Evolutionary conservation across 1,140 invertebrate genomes (phyloP).

Genomic region (Drosophila insularis): DNA sequence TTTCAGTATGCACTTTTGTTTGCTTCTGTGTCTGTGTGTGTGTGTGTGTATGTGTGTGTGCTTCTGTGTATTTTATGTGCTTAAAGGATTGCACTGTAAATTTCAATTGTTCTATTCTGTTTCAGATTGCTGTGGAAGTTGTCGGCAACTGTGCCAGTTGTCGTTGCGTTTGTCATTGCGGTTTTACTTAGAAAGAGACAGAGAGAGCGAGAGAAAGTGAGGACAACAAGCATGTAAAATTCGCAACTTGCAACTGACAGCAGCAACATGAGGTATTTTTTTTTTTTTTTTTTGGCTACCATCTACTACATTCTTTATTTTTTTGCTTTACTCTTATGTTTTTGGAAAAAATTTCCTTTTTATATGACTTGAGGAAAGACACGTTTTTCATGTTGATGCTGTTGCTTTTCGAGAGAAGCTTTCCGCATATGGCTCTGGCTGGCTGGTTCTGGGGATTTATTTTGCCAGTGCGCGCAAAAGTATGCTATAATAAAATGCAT

Average conservation of each 20-base stretch:
- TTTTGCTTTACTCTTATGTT: neutral
- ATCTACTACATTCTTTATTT: conserved; percentile 14
- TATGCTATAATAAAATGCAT: conserved; percentile 74
- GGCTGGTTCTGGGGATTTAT: conserved; percentile 44
- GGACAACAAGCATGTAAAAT: conserved; percentile 22
- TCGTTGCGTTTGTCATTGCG: conserved; percentile 1
- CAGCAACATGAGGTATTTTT: conserved; percentile 38
- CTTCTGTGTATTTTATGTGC: neutral
- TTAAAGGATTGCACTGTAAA: conserved; percentile 4
- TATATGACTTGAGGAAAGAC: neutral
- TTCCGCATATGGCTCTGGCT: neutral
- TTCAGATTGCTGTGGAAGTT: conserved; percentile 4
- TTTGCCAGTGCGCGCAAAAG: conserved; percentile 66
- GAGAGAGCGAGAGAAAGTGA: neutral
- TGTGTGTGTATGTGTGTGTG: neutral
- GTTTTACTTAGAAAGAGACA: neutral
- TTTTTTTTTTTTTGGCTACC: conserved; percentile 40
- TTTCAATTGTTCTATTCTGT: conserved; percentile 10
- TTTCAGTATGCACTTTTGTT: neutral
- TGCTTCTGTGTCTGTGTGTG: neutral
- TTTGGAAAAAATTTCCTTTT: neutral
- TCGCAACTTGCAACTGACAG: conserved; percentile 38
- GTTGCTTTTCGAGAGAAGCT: neutral
- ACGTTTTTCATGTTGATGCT: conserved; percentile 17
- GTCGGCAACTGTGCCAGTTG: neutral